Evolutionary conservation across 2,888 invertebrate genomes (phyloP).

Genomic region (Rhagium mordax): DNA sequence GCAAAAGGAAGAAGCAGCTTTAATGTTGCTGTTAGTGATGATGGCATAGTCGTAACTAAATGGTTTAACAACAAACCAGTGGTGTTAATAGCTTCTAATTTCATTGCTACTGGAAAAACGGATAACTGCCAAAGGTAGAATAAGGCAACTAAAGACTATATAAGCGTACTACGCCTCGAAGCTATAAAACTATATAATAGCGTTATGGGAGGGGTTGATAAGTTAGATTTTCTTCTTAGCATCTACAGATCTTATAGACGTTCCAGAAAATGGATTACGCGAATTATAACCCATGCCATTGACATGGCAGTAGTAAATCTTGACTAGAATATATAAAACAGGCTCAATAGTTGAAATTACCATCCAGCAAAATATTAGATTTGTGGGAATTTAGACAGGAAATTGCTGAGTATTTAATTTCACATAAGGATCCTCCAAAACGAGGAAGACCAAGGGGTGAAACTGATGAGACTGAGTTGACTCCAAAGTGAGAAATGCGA

Average conservation of each 20-base stretch:
- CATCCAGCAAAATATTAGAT: too few species aligned
- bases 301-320: slow-evolving; percentile 19
- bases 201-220: slow-evolving; percentile 55
- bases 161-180: slow-evolving; percentile 49
- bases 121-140: slow-evolving; percentile 39
- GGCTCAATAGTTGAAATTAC: background rate
- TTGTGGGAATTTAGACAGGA: too few species aligned
- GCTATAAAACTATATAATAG: slow-evolving; percentile 46
- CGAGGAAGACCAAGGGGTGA: too few species aligned
- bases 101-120: slow-evolving; percentile 48
- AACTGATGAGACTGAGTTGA: background rate
- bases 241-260: slow-evolving; percentile 44
- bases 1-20: background rate
- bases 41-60: background rate
- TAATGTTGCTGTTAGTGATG: background rate
- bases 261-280: slow-evolving; percentile 44
- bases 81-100: slow-evolving; percentile 46
- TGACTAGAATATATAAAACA: slow-evolving; percentile 17
- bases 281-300: slow-evolving; percentile 44
- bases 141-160: slow-evolving; percentile 40
- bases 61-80: background rate
- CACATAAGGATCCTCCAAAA: too few species aligned
- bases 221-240: slow-evolving; percentile 48
- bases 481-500: background rate
- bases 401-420: too few species aligned